phyloP scores from a whole-genome alignment of 2,113 vertebrate genomes.

The Pycnonotus jocosus region DNA sequence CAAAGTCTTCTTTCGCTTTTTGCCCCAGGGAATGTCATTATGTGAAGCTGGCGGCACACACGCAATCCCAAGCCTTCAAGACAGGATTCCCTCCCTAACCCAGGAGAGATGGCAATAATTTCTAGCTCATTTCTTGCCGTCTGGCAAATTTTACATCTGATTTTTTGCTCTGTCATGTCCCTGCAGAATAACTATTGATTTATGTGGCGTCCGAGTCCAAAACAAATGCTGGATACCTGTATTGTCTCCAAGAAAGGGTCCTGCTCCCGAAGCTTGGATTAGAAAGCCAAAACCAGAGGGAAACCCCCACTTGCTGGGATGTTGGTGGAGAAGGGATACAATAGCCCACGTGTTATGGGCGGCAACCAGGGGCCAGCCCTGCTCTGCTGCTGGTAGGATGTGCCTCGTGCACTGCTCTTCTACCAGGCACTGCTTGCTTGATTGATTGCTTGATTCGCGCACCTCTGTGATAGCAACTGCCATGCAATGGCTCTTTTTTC shows the following conservation, averaged over 20 bases:
- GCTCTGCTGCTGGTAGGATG: background rate
- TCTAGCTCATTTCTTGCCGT: background rate
- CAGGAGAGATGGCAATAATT: background rate
- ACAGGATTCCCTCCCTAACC: background rate
- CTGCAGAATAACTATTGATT: background rate
- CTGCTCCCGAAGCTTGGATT: background rate
- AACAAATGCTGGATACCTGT: conserved; percentile 35
- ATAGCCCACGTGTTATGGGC: background rate
- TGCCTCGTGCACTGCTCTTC: fast-evolving
- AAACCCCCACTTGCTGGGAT: background rate
- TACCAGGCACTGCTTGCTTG: background rate
- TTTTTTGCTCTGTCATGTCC: conserved; percentile 47
- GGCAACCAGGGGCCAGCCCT: background rate
- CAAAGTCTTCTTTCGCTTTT: background rate
- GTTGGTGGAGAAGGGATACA: background rate
- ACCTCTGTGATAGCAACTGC: background rate
- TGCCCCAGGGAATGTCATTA: background rate
- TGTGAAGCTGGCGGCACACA: background rate
- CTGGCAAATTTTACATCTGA: conserved; percentile 28
- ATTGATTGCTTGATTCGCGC: background rate
- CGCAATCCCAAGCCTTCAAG: background rate
- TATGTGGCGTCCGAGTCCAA: background rate
- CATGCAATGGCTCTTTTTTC: conserved; percentile 9
- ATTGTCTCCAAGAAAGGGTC: conserved; percentile 18
- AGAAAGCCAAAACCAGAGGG: background rate